Percentiles rank a stretch among this genome's conserved stretches.
Evolutionary conservation across 1,140 invertebrate species (phyloP).

Genomic region (Trichoplusia ni): DNA sequence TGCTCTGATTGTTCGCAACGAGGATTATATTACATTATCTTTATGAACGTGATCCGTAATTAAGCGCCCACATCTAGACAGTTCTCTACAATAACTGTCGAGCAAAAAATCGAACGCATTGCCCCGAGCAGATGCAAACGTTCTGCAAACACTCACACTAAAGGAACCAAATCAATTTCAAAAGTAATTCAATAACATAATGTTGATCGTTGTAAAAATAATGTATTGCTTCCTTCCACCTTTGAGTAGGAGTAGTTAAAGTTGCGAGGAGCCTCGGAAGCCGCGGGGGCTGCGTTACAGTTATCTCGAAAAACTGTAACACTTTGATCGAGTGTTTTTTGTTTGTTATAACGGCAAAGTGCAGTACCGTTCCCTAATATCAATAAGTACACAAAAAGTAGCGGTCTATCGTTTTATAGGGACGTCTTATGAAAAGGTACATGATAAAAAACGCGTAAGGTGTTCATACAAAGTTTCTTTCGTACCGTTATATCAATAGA

Average conservation of each 20-base stretch:
- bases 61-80: conserved; percentile 75
- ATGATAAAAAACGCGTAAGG: conserved; percentile 70
- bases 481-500: conserved; percentile 77
- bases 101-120: conserved; percentile 58
- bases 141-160: conserved; percentile 65
- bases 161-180: conserved; percentile 68
- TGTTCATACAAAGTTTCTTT: conserved; percentile 67
- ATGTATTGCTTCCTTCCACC: conserved; percentile 80
- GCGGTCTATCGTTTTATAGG: conserved; percentile 71
- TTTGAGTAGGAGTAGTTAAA: conserved; percentile 58
- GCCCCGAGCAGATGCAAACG: conserved; percentile 69
- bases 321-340: conserved; percentile 60
- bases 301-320: conserved; percentile 78
- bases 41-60: conserved; percentile 74
- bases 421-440: conserved; percentile 54
- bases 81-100: conserved; percentile 49
- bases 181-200: conserved; percentile 81
- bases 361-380: conserved; percentile 65
- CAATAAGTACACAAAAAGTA: conserved; percentile 63
- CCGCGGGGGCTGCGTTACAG: conserved; percentile 64
- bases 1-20: conserved; percentile 67
- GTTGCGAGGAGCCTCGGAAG: conserved; percentile 51
- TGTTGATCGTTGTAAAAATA: conserved; percentile 70
- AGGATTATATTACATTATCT: conserved; percentile 80
- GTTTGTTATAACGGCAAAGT: conserved; percentile 68